Base-by-base conservation (phyloP, 2,113 vertebrate genomes). In the Albula goreensis region DNA sequence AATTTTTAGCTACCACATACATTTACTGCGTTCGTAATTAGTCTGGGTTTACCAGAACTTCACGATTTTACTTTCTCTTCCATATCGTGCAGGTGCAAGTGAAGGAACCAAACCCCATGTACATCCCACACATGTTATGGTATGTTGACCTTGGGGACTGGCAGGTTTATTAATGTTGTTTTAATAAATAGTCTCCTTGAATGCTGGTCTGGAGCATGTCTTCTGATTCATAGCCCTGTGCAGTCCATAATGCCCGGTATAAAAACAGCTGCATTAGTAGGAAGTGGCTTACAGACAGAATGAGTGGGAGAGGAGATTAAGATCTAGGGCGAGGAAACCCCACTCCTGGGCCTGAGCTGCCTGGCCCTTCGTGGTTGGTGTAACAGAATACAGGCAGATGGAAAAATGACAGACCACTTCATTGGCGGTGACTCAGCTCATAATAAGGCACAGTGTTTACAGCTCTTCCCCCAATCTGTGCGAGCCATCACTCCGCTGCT, bases 401-500 rank as follows among this genome's bases (percentile, higher is more conserved):
- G 60, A 85, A 41, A 89, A 86, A 88, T 87, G 86, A 89, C 77
- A 85, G 85, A 83, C 80, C 53, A 87, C 83, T 81, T 83, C 77
- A 83, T 85, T 41, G 79, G 78, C 70, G 4, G 56, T 81, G 52
- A 83, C 83, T 84, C 83, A 74, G 48, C 66, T 87, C 85, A 82
- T 89, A 91, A 89, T 87, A 88, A 86, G 85, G 50, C 78, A 4
- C 9, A 50, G 66, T 51, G 70, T 82, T 89, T 79, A 83, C 60
- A 77, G 48, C 48, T 15, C 13, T 25, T 70, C 74, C 50, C 77
- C 83, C 80, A 60, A 51, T 80, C 60, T 66, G 60, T 22, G 60
- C 51, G n/a, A 56, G 19, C 80, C 50, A 31, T 13, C 60, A 12
- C 31, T 52, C 10, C 3, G 13, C n/a, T 83, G 86, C 85, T 78